These are phyloP conservation scores for Diorhabda carinulata DNA, from an alignment of 1,140 invertebrate genomes.

Conservation along the genomic window DNA sequence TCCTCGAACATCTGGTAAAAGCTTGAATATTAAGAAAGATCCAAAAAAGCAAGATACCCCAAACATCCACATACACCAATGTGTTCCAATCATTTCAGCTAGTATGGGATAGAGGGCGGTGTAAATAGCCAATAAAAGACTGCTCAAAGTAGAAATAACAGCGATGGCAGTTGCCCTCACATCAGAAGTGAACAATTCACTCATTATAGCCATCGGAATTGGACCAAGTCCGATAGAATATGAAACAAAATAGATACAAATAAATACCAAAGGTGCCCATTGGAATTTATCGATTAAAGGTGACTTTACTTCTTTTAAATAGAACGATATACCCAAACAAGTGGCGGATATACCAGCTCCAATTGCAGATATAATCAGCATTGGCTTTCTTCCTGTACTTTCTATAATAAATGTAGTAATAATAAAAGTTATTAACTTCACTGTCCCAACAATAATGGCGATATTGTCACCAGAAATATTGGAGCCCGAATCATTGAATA, in stretches of 20 bases:
- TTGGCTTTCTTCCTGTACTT: slow-evolving; percentile 64
- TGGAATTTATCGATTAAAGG: slow-evolving; percentile 50
- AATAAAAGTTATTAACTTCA: slow-evolving; percentile 67
- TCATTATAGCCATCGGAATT: slow-evolving; percentile 80
- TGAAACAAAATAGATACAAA: slow-evolving; percentile 64
- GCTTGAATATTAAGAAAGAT: neutral
- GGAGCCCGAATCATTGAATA: slow-evolving; percentile 7
- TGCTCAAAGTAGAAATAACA: slow-evolving; percentile 50
- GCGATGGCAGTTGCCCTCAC: slow-evolving; percentile 72
- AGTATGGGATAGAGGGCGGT: neutral
- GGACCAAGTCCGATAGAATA: slow-evolving; percentile 76
- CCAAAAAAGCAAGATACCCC: neutral
- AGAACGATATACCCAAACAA: slow-evolving; percentile 61
- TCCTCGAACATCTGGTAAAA: slow-evolving; percentile 4
- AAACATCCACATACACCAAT: slow-evolving; percentile 10
- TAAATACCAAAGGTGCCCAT: slow-evolving; percentile 61
- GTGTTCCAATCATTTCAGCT: neutral
- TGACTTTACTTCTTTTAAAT: slow-evolving; percentile 49
- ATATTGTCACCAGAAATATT: slow-evolving; percentile 59
- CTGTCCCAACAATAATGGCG: slow-evolving; percentile 74
- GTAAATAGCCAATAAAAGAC: neutral
- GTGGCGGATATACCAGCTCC: slow-evolving; percentile 54
- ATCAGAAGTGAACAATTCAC: slow-evolving; percentile 74
- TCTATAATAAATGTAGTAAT: slow-evolving; percentile 62
- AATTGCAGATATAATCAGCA: slow-evolving; percentile 66